Evolutionary conservation across 2,888 invertebrate genomes (phyloP), one percentile per base, ranked within the genome.

Genomic region (Anticlea derivata): DNA sequence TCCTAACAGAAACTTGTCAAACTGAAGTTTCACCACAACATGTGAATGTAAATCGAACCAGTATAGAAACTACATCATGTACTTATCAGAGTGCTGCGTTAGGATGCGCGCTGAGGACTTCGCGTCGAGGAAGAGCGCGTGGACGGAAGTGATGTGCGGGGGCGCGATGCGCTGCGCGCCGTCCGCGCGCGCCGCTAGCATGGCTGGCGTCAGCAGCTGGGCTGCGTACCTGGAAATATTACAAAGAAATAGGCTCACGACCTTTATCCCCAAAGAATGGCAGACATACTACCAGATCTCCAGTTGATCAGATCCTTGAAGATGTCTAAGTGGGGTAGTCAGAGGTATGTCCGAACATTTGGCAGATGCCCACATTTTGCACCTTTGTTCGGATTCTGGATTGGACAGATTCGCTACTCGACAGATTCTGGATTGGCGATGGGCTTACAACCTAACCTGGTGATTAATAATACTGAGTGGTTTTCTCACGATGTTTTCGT

Each of bases 21-120:
- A 38, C 13, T 23, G n/a, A 26, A 26, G 24, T 12, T 26, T 5
- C 6, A 30, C 30, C 12, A 17, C n/a, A n/a, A n/a, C n/a, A n/a
- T n/a, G 20, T 20, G 10, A 20, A 8, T 4, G 1, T 17, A 8
- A 17, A 17, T 17, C n/a, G n/a, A n/a, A n/a, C n/a, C 13, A 31
- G 10, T 10, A 26, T n/a, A 10, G 8, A 17, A 11, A 8, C 44
- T 62, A 62, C 91, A 95, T 94, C 97, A 98, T 97, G 84, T 93
- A 98, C 90, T 98, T 98, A 70, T 97, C 97, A 72, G 95, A 94
- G 73, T 98, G 94, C 73, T 97, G 96, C 0, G 96, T 94, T 41
- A 99, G 92, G 71, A 98, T 96, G 79, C 96, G 96, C 0, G 98
- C 97, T 0, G 99, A 99, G 23, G 98, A 94, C 86, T 99, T 99